Evolutionary conservation across 2,888 invertebrate species (phyloP), one percentile per base, ranked within the genome.

Genomic region (Lacanobia oleracea): DNA sequence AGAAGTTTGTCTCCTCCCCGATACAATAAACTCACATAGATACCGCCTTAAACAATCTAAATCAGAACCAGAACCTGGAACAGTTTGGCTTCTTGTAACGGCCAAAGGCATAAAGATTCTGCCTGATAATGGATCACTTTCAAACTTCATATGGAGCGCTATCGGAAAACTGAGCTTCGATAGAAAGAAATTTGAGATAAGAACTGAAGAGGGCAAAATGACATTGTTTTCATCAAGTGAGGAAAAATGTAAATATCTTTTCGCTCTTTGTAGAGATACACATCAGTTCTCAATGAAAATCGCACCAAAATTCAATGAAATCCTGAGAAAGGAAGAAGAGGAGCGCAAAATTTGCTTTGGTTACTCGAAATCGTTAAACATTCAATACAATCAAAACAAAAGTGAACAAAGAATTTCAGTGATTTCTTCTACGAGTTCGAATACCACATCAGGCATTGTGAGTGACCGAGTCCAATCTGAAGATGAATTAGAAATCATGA

Each of bases 231-330:
- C 99, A 5, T 97, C 98, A 68, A 98, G 98, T 91, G 99, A 99
- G 94, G 98, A 98, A 91, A 99, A 99, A 94, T 99, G 99, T 91
- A 98, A 99, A 95, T 98, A 98, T 92, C 96, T 99, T 77, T 96
- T 99, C 87, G 97, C 98, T 50, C 96, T 99, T 61, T 99, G 99
- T 94, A 97, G 98, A 90, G 98, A 98, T 87, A 99, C 99, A 37
- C 99, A 99, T 95, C 98, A 99, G 94, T 99, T 99, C 94, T 98
- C 99, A 87, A 98, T 99, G 98, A 98, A 98, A 91, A 97, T 99
- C 89, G 98, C 98, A 70, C 98, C 98, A 6, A 97, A 98, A 86
- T 96, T 99, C 67, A 98, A 97, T 90, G 99, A 99, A 93, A 97
- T 98, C 59, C 97, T 97, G 87, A 97, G 97, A 88, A 97, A 98